Conservation (phyloP, 2,113 vertebrate genomes). For the Stictonetta naevosa region DNA sequence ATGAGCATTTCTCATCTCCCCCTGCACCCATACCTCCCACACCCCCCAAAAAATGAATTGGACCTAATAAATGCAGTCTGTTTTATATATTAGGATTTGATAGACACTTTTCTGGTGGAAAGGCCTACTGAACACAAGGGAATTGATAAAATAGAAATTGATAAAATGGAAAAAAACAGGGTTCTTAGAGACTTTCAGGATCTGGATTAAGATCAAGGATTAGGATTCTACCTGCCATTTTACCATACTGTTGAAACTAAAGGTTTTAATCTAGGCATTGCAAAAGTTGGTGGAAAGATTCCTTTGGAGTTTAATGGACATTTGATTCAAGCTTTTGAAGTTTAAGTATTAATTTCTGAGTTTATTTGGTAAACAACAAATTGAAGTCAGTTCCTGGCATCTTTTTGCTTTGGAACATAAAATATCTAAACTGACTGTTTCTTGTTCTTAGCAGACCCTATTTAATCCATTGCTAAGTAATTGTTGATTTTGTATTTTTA, state of each 20-base stretch:
- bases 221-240: not conserved
- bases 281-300: not conserved
- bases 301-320: not conserved
- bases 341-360: not conserved
- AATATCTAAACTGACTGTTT: not conserved
- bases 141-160: not conserved
- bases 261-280: not conserved
- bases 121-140: not conserved
- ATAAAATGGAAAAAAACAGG: fast-evolving
- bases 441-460: not conserved
- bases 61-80: fast-evolving
- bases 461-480: not conserved
- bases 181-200: not conserved
- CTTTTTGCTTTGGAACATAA: not conserved
- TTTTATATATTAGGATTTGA: not conserved
- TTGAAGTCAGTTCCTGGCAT: not conserved
- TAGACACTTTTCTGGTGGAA: not conserved
- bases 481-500: not conserved
- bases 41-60: not conserved
- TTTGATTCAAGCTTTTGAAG: not conserved
- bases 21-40: not conserved
- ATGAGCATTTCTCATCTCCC: not conserved
- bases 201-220: fast-evolving
- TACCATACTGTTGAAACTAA: not conserved
- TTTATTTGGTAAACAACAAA: not conserved